These are phyloP conservation scores for Lichenostomus cassidix DNA, from an alignment of 2,113 vertebrate genomes.

Conservation along the genomic window DNA sequence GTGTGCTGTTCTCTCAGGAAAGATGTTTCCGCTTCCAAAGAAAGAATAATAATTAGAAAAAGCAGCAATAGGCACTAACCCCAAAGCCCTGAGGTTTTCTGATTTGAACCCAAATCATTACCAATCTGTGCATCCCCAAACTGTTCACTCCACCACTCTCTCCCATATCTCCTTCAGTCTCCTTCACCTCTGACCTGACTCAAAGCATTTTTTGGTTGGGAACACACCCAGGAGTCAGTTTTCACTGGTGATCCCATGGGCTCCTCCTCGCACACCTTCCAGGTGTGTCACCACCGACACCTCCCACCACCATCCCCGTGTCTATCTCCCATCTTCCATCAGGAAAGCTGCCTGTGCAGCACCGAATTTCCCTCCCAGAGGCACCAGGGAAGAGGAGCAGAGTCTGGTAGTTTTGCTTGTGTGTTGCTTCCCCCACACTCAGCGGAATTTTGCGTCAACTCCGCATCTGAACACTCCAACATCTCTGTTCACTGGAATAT, in stretches of 20 bases:
- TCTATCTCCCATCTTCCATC: accelerated
- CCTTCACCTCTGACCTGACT: accelerated
- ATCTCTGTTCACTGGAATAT: not conserved
- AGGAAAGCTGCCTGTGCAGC: not conserved
- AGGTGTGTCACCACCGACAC: accelerated
- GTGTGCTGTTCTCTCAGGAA: not conserved
- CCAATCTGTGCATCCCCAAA: not conserved
- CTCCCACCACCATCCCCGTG: not conserved
- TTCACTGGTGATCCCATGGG: accelerated
- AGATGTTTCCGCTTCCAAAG: not conserved
- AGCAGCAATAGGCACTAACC: not conserved
- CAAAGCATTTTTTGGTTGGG: accelerated
- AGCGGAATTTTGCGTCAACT: accelerated
- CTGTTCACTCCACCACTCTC: accelerated
- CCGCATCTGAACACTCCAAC: accelerated
- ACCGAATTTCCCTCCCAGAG: not conserved
- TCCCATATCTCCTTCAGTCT: accelerated
- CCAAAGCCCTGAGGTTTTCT: not conserved
- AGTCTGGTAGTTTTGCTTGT: accelerated
- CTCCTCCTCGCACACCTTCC: accelerated
- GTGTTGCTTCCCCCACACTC: accelerated
- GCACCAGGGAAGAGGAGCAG: not conserved
- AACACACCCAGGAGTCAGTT: not conserved
- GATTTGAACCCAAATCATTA: not conserved
- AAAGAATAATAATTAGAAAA: not conserved